Evolutionary conservation across 2,888 invertebrate species (phyloP).

Genomic region (Drosophila melanosoma): DNA sequence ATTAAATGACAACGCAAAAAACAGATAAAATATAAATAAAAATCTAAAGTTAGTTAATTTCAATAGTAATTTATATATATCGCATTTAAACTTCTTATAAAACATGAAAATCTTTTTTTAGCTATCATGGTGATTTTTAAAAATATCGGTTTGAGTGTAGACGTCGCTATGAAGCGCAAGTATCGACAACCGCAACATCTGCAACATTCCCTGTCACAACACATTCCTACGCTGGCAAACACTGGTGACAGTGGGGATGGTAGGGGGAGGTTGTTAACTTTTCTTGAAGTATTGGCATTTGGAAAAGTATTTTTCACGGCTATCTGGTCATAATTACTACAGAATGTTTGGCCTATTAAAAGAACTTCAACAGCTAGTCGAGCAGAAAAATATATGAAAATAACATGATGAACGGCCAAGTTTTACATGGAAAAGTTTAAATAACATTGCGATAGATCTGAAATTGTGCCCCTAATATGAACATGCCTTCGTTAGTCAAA

Average conservation of each 20-base stretch:
- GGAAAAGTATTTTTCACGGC: slow-evolving; percentile 30
- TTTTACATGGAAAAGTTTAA: slow-evolving; percentile 44
- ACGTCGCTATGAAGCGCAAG: slow-evolving; percentile 22
- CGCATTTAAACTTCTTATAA: neutral
- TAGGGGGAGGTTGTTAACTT: neutral
- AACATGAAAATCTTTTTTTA: neutral
- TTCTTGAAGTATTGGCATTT: slow-evolving; percentile 17
- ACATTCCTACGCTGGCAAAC: slow-evolving; percentile 34
- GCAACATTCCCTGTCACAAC: slow-evolving; percentile 38
- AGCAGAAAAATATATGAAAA: slow-evolving; percentile 13
- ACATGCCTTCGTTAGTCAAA: slow-evolving; percentile 4
- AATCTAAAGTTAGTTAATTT: neutral
- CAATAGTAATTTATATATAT: neutral
- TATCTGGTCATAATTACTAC: slow-evolving; percentile 47
- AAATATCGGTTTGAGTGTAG: neutral
- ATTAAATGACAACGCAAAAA: neutral
- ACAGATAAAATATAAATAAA: neutral
- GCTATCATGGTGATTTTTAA: neutral
- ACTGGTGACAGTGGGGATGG: neutral
- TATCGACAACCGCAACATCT: slow-evolving; percentile 61
- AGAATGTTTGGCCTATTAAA: slow-evolving; percentile 30
- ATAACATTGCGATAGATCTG: slow-evolving; percentile 27
- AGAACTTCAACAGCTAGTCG: slow-evolving; percentile 28
- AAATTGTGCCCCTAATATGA: neutral
- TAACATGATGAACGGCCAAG: slow-evolving; percentile 28